Evolutionary conservation across 2,797 vertebrate genomes (phyloP).

Genomic region (Poeciliopsis paucimaculata): DNA sequence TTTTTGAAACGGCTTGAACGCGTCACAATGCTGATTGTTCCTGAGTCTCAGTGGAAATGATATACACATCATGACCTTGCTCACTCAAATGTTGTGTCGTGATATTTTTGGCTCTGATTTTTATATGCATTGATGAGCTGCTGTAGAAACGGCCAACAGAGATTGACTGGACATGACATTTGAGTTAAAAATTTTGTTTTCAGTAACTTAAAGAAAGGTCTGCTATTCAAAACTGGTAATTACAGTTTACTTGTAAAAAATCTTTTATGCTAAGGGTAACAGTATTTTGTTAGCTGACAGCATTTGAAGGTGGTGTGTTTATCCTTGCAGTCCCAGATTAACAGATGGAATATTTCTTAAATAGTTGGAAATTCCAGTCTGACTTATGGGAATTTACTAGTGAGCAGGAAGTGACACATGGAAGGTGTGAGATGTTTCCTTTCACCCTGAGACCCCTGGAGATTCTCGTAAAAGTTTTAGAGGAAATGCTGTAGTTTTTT

Average conservation of each 20-base stretch:
- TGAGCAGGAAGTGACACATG: constrained; percentile 71
- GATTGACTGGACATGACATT: neutral
- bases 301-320: neutral
- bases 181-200: neutral
- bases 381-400: constrained; percentile 49
- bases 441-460: constrained; percentile 46
- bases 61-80: neutral
- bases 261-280: neutral
- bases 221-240: neutral
- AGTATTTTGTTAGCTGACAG: neutral
- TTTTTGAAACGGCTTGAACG: constrained; percentile 29
- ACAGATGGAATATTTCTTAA: constrained; percentile 9
- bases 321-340: neutral
- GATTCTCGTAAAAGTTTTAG: constrained; percentile 37
- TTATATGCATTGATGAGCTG: neutral
- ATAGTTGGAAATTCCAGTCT: constrained; percentile 61
- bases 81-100: constrained; percentile 10
- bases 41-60: constrained; percentile 31
- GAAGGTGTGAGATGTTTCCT: constrained; percentile 67
- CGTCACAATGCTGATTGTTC: constrained; percentile 52
- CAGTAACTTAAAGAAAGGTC: constrained; percentile 2
- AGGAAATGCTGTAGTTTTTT: constrained; percentile 53
- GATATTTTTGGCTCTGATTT: constrained; percentile 24
- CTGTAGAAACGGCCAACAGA: constrained; percentile 6
- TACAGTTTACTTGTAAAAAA: neutral